These are phyloP conservation scores for Lepidurus packardi DNA, from an alignment of 1,140 invertebrate species.

Conservation along the genomic window DNA sequence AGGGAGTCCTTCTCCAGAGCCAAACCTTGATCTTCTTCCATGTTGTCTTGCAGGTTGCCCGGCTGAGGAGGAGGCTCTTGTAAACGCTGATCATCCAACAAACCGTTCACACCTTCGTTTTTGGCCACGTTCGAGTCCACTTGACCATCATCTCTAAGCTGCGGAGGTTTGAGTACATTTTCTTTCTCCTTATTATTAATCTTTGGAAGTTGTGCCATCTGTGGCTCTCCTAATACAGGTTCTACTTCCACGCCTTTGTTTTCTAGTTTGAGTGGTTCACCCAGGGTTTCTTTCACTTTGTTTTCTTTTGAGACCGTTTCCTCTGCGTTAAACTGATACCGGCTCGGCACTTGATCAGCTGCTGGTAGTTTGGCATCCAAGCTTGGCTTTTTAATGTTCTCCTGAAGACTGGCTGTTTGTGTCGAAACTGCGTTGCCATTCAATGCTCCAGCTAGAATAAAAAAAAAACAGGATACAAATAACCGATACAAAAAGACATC, in stretches of 20 bases:
- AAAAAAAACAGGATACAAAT: neutral
- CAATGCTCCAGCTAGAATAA: neutral
- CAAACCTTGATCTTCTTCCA: slow-evolving; percentile 10
- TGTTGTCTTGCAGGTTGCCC: neutral
- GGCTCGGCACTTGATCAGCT: neutral
- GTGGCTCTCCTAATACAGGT: neutral
- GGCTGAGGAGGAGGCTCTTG: neutral
- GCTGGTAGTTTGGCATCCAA: neutral
- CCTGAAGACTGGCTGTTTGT: no score
- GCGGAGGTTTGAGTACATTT: slow-evolving; percentile 22
- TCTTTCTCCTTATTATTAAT: neutral
- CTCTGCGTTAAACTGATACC: neutral
- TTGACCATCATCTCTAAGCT: slow-evolving; percentile 6
- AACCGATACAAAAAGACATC: no score
- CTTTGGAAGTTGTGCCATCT: slow-evolving; percentile 4
- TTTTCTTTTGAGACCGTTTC: neutral
- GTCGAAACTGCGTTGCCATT: neutral
- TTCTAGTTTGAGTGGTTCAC: slow-evolving; percentile 7
- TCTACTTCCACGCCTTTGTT: slow-evolving; percentile 10
- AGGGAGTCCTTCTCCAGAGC: neutral
- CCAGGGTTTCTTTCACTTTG: slow-evolving; percentile 20
- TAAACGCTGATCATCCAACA: neutral
- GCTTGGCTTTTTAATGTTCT: neutral
- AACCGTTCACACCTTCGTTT: slow-evolving; percentile 13
- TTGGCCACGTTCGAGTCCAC: slow-evolving; percentile 1